Evolutionary conservation across 2,888 invertebrate genomes (phyloP), one percentile per base, ranked within the genome.

Genomic region (Zeuzera pyrina): DNA sequence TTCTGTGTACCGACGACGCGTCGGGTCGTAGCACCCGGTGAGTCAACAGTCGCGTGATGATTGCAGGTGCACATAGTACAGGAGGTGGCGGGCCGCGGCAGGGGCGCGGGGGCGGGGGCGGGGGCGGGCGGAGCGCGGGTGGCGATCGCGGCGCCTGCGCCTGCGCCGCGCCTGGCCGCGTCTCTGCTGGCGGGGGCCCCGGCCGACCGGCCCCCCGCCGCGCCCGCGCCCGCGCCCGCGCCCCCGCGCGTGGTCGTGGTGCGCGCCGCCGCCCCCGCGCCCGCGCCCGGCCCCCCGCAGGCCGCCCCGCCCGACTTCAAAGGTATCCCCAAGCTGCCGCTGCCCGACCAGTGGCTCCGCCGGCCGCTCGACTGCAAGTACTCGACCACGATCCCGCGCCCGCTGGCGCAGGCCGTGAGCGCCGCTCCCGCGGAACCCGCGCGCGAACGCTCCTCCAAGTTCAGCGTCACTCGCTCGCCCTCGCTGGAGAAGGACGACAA

Each of bases 401-500:
- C 77, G 1, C 36, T 84, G 10, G 76, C 69, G 0, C 74, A 79
- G 42, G 52, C 74, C 0, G 57, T 66, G 4, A 55, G 67, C 0
- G 77, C 74, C 36, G 35, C 77, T 8, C 73, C 71, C 4, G 64
- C 65, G 0, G 77, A 78, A 23, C 41, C 74, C 23, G 49, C 48
- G 2, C 66, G 69, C 26, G 77, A 72, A 30, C 54, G 71, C n/a
- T 58, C 69, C 1, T 78, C 74, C 34, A 79, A 76, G 36, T 81
- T 49, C 41, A 81, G 84, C 33, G 83, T 76, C 1, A 83, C 84
- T 0, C 51, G 84, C 6, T 84, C 84, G 0, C 84, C 84, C 0
- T 84, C 84, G 0, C 47, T 84, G n/a, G 84, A 84, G 36, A 83
- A 81, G 43, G 84, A 84, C 74, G 84, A 84, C 2, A 83, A 77